Percentiles rank a stretch among this genome's conserved stretches.
These are phyloP conservation scores for Damaliscus lunatus DNA, from an alignment of 2,113 vertebrate species.

Conservation along the genomic window DNA sequence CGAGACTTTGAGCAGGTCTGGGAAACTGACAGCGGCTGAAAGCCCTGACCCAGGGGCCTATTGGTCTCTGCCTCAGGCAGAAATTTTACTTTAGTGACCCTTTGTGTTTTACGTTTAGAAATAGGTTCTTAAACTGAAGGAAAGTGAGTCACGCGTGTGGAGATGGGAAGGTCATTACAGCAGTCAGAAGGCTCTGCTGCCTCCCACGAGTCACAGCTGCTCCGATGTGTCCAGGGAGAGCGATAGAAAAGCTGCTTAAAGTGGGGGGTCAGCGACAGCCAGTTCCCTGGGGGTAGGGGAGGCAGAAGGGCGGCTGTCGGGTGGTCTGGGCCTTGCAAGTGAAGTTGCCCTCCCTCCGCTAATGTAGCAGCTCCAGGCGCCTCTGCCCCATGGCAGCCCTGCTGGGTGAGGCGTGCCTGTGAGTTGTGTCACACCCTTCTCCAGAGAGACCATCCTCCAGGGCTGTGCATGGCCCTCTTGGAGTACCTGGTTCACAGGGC, in stretches of 20 bases:
- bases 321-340: not conserved
- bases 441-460: rapidly evolving
- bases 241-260: rapidly evolving
- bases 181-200: rapidly evolving
- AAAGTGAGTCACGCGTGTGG: rapidly evolving
- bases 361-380: not conserved
- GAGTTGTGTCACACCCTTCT: rapidly evolving
- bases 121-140: not conserved
- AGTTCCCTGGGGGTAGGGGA: rapidly evolving
- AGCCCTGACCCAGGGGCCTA: not conserved
- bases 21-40: rapidly evolving
- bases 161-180: not conserved
- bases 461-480: not conserved
- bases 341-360: rapidly evolving
- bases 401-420: rapidly evolving
- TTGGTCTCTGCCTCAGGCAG: not conserved
- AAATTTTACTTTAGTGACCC: not conserved
- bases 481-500: not conserved
- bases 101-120: not conserved
- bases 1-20: not conserved
- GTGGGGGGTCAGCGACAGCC: rapidly evolving
- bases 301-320: not conserved
- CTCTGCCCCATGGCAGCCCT: too few relatives aligned
- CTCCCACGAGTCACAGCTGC: rapidly evolving
- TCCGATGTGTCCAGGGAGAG: rapidly evolving